These are phyloP conservation scores for Mantis religiosa DNA, from an alignment of 2,888 invertebrate genomes.

Conservation along the genomic window DNA sequence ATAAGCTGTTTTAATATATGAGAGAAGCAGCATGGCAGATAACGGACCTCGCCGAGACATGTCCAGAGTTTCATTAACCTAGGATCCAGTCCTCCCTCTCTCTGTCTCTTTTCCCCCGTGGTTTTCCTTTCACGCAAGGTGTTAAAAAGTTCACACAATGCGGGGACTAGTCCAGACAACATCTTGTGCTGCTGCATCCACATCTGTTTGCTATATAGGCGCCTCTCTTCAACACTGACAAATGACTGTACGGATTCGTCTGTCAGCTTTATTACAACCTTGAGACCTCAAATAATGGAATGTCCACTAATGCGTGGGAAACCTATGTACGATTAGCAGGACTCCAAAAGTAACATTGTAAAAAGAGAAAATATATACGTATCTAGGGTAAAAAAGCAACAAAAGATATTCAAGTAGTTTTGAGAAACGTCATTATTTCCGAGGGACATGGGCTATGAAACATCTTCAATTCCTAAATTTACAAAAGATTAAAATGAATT, in stretches of 20 bases:
- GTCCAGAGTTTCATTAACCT: slow-evolving; percentile 1
- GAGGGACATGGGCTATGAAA: too few relatives aligned
- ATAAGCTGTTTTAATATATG: neutral
- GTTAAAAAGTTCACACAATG: neutral
- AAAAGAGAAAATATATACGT: too few relatives aligned
- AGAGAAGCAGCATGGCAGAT: neutral
- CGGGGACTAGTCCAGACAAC: neutral
- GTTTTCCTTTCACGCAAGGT: neutral
- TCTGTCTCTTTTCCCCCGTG: neutral
- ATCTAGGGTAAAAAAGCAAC: too few relatives aligned
- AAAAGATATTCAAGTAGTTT: too few relatives aligned
- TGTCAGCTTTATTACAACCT: too few relatives aligned
- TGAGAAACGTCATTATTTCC: too few relatives aligned
- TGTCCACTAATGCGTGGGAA: too few relatives aligned
- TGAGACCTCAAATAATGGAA: too few relatives aligned
- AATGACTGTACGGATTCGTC: neutral
- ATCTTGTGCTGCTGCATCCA: neutral
- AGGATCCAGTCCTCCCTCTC: neutral
- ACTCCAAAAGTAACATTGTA: too few relatives aligned
- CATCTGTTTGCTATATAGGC: neutral
- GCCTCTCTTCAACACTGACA: neutral
- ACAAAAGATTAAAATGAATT: too few relatives aligned
- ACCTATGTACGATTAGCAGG: too few relatives aligned
- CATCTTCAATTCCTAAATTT: too few relatives aligned
- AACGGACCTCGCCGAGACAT: neutral